Conservation (phyloP, 2,797 vertebrate species). For the Pelodytes ibericus region DNA sequence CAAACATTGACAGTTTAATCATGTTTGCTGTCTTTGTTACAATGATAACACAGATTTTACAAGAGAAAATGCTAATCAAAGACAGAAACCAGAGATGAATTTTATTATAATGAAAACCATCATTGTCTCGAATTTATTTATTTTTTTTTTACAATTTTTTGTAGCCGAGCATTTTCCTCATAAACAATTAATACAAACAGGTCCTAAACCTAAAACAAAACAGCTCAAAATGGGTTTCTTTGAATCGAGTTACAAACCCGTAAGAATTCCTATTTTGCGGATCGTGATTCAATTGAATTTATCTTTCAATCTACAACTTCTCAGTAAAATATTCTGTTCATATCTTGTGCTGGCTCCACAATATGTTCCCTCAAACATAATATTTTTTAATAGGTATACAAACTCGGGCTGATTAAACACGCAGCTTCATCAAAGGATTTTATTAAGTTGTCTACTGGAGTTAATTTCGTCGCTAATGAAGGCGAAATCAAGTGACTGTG, state of each 20-base stretch:
- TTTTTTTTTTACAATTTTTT: constrained; percentile 49
- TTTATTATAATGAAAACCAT: constrained; percentile 65
- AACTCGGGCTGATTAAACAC: too few relatives aligned
- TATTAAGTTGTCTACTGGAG: not conserved
- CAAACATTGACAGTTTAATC: constrained; percentile 73
- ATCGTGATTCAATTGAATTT: constrained; percentile 57
- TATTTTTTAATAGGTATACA: not conserved
- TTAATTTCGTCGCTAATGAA: not conserved
- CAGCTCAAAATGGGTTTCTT: constrained; percentile 55
- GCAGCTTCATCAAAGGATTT: not conserved
- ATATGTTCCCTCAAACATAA: not conserved
- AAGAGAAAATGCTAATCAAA: constrained; percentile 69
- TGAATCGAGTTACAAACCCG: constrained; percentile 60
- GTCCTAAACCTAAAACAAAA: constrained; percentile 55
- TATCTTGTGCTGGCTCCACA: constrained; percentile 49
- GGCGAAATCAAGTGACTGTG: not conserved
- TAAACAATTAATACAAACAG: constrained; percentile 59
- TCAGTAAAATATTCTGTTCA: constrained; percentile 62
- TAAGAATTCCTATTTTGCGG: constrained; percentile 54
- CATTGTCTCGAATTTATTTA: constrained; percentile 42
- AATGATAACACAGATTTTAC: constrained; percentile 71
- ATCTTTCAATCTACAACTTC: constrained; percentile 53
- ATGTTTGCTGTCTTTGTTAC: constrained; percentile 71
- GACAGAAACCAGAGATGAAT: constrained; percentile 63
- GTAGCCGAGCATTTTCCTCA: constrained; percentile 60